Evolutionary conservation across 2,888 invertebrate species (phyloP), one percentile per base, ranked within the genome.

Genomic region (Epinotia nisella): DNA sequence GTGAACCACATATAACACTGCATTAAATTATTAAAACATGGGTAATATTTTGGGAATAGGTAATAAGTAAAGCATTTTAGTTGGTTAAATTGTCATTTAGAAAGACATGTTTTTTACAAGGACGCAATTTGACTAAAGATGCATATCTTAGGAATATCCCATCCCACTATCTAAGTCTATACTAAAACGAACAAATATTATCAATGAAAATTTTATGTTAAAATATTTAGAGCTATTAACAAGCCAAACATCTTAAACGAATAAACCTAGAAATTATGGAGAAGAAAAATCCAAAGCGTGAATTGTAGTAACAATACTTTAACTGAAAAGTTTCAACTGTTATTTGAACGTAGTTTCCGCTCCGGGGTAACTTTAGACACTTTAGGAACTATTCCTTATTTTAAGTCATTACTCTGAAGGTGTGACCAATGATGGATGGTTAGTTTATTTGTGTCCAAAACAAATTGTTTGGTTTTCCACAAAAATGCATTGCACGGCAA

Each of bases 351-450:
- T 53, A 64, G 51, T 64, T 64, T 49, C n/a, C 55, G 24, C 10
- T 56, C 15, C 13, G 13, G 51, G n/a, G 17, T 51, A 35, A 64
- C 64, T 64, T 64, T 19, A 9, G 35, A 49, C 13, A 64, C 51
- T 64, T 51, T 13, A 29, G 5, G 11, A 64, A 64, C 64, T 53
- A 53, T 64, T 64, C 64, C 51, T 51, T 51, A 64, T 51, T 64
- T 64, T 29, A 51, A 49, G 49, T 15, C 62, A 51, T 19, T 15
- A 29, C 64, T 64, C 51, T 17, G 45, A 62, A 17, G 10, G 29
- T 51, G 51, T 64, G 64, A 64, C 64, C 3, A 41, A 41, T 53
- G 64, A 51, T 13, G 51, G 51, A 51, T 21, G 17, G 51, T 51
- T 35, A 64, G 17, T 51, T 29, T 51, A 51, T 17, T 62, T 24